Base-by-base conservation (phyloP, 2,888 invertebrate genomes). In the Synanthedon andrenaeformis region DNA sequence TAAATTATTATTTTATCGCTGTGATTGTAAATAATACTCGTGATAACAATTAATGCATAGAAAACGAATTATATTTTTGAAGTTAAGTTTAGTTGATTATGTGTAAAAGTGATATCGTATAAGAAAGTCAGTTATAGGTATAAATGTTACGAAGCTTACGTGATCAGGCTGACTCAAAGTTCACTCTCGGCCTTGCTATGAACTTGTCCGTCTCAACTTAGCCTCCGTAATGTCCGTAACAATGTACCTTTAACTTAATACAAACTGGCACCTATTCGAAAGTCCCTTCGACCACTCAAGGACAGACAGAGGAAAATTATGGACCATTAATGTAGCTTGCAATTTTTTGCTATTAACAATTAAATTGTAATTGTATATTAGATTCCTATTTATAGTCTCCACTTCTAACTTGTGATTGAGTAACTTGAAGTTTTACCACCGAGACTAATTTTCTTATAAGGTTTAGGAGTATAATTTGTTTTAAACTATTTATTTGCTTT, bases 121-220 rank as follows among this genome's bases (percentile, higher is more conserved):
- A 35, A 35, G 28, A 35, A 35, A 8, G 35, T 35, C 35, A 35
- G 35, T 35, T 10, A 35, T 35, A 35, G 35, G 35, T 10, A 10
- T 35, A 35, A 35, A 10, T 35, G 10, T 35, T 35, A 35, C 45
- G 49, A 35, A 48, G 28, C 52, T 14, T 41, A 50, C 41, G 42
- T 54, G 42, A 35, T 19, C 19, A 28, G 14, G 35, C 53, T 35
- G 51, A 55, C 55, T 51, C 45, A 56, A 28, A 51, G 28, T n/a
- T 57, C 52, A 52, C 56, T 58, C 52, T 52, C 56, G 59, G 56
- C 61, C 56, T 57, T 59, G 60, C 57, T 56, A 56, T 62, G 66
- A 64, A 67, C 67, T 65, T 69, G 65, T 54, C 53, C 56, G 59
- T 54, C 61, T 62, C 58, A 45, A 45, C 61, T 56, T 56, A 45